Evolutionary conservation across 1,140 invertebrate species (phyloP).

Genomic region (Goniozus legneri): DNA sequence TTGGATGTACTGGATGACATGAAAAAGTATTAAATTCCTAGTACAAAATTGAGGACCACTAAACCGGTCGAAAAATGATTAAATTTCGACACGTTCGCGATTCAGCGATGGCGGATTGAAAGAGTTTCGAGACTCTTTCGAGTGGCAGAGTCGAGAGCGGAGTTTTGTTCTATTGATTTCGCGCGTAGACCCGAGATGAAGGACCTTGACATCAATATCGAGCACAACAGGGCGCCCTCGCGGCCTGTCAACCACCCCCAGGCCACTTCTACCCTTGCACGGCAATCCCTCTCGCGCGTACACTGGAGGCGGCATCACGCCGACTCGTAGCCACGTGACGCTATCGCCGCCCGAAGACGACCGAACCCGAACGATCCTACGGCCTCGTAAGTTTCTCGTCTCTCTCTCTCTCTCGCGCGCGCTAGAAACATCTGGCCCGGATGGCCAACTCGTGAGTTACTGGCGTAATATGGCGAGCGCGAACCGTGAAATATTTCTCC

Average conservation of each 20-base stretch:
- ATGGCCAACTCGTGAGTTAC: conserved; percentile 35
- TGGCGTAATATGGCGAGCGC: conserved; percentile 40
- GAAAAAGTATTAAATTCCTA: no score
- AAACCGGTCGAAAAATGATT: no score
- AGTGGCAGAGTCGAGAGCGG: conserved; percentile 17
- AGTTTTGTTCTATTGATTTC: conserved; percentile 39
- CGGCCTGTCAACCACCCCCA: conserved; percentile 7
- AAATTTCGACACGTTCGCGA: no score
- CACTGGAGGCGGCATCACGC: conserved; percentile 4
- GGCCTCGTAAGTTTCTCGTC: conserved; percentile 24
- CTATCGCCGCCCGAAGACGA: conserved; percentile 12
- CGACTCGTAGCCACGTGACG: conserved; percentile 11
- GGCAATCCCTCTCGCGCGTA: conserved; percentile 7
- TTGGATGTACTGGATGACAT: no score
- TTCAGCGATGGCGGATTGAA: no score
- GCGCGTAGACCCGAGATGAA: conserved; percentile 26
- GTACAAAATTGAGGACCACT: no score
- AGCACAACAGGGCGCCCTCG: conserved; percentile 20
- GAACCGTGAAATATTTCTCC: conserved; percentile 35
- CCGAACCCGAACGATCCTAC: conserved; percentile 14
- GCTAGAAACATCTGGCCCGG: conserved; percentile 38
- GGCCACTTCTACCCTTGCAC: conserved; percentile 3
- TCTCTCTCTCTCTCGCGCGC: conserved; percentile 23
- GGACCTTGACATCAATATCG: conserved; percentile 39
- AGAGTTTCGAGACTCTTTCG: background rate